These are phyloP conservation scores for Leptatherina wallacei DNA, from an alignment of 2,797 vertebrate genomes.

Conservation along the genomic window DNA sequence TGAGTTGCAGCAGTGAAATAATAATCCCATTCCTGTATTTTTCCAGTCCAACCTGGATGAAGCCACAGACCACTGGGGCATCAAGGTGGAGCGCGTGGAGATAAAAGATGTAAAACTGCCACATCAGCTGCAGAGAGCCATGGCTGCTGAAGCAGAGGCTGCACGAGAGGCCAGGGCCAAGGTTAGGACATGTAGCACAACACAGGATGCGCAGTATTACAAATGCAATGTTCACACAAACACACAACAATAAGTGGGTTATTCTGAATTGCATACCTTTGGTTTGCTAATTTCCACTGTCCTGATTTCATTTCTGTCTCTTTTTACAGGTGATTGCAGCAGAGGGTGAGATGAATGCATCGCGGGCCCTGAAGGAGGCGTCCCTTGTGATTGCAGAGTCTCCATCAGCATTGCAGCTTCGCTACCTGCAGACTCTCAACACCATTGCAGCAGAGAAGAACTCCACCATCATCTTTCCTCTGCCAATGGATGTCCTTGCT, in stretches of 20 bases:
- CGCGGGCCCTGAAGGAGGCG: conserved; percentile 85
- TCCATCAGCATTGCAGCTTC: conserved; percentile 85
- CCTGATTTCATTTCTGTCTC: background rate
- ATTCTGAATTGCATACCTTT: background rate
- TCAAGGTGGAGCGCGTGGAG: conserved; percentile 88
- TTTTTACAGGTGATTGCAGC: conserved; percentile 82
- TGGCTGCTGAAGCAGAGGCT: conserved; percentile 87
- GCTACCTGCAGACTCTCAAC: conserved; percentile 87
- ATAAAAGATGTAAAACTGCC: conserved; percentile 88
- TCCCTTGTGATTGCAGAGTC: conserved; percentile 86
- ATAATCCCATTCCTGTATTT: conserved; percentile 1
- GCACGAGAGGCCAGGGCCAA: conserved; percentile 85
- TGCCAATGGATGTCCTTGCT: conserved; percentile 81
- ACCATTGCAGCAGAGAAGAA: conserved; percentile 87
- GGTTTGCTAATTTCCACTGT: background rate
- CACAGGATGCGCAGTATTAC: background rate
- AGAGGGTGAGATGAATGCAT: conserved; percentile 87
- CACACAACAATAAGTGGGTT: background rate
- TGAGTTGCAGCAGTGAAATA: background rate
- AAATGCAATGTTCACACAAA: background rate
- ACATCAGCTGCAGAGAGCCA: conserved; percentile 84
- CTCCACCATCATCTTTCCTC: conserved; percentile 88
- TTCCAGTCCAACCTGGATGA: conserved; percentile 80
- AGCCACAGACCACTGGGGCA: conserved; percentile 86
- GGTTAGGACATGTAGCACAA: conserved; percentile 55